Conservation (phyloP, 2,888 invertebrate species). For the Lissocephala sabroskyi region DNA sequence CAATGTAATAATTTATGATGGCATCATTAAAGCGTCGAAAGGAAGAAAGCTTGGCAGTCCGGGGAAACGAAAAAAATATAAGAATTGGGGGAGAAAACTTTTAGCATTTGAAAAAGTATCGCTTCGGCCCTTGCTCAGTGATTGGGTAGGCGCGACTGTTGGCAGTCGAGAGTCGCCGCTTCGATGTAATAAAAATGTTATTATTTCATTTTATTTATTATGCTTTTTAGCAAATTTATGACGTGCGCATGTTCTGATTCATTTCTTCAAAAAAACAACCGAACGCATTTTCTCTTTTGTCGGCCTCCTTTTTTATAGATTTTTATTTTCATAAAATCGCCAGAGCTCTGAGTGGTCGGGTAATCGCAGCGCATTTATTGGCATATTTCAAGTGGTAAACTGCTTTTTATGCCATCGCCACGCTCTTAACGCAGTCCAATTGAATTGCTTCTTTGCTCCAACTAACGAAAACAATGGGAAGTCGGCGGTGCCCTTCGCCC, state of each 20-base stretch:
- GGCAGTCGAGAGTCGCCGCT: slow-evolving; percentile 7
- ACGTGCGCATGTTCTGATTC: slow-evolving; percentile 56
- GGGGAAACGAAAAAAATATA: slow-evolving; percentile 12
- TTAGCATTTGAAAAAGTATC: slow-evolving; percentile 18
- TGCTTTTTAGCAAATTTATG: slow-evolving; percentile 65
- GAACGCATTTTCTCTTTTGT: background rate
- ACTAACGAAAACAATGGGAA: background rate
- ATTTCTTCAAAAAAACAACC: slow-evolving; percentile 40
- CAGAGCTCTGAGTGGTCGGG: no score
- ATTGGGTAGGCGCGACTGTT: background rate
- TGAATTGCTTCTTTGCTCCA: no score
- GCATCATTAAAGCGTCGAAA: slow-evolving; percentile 49
- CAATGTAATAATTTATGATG: slow-evolving; percentile 69
- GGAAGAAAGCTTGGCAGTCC: slow-evolving; percentile 12
- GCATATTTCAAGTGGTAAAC: no score
- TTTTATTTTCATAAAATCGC: no score
- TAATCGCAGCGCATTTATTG: no score
- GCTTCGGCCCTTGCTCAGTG: background rate
- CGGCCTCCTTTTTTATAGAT: slow-evolving; percentile 2
- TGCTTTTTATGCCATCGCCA: no score
- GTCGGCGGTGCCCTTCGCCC: slow-evolving; percentile 8
- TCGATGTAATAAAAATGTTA: slow-evolving; percentile 63
- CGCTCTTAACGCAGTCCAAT: no score
- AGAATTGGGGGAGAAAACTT: slow-evolving; percentile 30
- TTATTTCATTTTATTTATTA: slow-evolving; percentile 68